These are phyloP conservation scores for Coryphaenoides rupestris DNA, from an alignment of 2,113 vertebrate genomes.

Conservation along the genomic window DNA sequence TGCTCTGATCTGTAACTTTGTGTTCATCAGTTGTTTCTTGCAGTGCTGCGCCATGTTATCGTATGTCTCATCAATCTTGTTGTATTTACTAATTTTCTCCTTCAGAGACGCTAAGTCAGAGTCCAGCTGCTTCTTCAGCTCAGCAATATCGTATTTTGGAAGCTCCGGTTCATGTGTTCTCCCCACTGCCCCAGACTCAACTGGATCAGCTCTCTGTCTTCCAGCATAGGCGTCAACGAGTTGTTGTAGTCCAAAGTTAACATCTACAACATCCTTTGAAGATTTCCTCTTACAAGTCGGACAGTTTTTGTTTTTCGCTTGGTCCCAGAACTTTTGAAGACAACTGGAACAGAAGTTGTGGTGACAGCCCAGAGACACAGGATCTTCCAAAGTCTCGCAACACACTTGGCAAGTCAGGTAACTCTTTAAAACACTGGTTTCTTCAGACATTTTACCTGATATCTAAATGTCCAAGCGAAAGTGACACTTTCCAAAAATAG, in stretches of 20 bases:
- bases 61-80: too few relatives aligned
- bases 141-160: too few relatives aligned
- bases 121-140: too few relatives aligned
- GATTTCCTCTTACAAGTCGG: constrained; percentile 28
- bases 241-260: constrained; percentile 12
- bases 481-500: too few relatives aligned
- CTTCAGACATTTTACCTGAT: too few relatives aligned
- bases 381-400: constrained; percentile 44
- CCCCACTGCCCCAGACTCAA: too few relatives aligned
- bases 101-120: too few relatives aligned
- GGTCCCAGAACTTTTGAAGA: constrained; percentile 32
- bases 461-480: too few relatives aligned
- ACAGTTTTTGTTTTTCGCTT: constrained; percentile 28
- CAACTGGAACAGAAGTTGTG: constrained; percentile 49
- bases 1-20: constrained; percentile 1
- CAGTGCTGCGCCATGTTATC: too few relatives aligned
- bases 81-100: too few relatives aligned
- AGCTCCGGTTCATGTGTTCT: too few relatives aligned
- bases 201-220: constrained; percentile 12
- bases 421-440: too few relatives aligned
- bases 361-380: constrained; percentile 33
- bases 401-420: constrained; percentile 24
- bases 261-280: fast-evolving
- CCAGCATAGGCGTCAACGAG: constrained; percentile 16
- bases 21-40: background rate